phyloP scores from a whole-genome alignment of 2,888 invertebrate genomes.

The Pilophorus perplexus region DNA sequence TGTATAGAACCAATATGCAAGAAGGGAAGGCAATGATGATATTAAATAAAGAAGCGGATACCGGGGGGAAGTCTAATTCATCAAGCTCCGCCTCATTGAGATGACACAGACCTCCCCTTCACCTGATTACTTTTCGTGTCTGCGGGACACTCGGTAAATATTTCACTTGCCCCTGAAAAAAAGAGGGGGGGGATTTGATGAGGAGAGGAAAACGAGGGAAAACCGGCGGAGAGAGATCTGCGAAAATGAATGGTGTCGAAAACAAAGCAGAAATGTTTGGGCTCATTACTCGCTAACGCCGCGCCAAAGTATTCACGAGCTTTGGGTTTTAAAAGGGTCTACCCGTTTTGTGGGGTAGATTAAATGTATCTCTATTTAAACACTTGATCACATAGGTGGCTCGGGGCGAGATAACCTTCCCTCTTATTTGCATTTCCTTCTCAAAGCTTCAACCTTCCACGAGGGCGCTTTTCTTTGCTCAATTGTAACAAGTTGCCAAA shows the following conservation, averaged over 20 bases:
- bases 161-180: background rate
- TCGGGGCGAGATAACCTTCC: slow-evolving; percentile 14
- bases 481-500: slow-evolving; percentile 20
- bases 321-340: slow-evolving; percentile 1
- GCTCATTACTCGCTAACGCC: slow-evolving; percentile 3
- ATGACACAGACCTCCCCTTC: background rate
- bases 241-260: slow-evolving; percentile 12
- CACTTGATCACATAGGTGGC: slow-evolving; percentile 20
- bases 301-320: slow-evolving; percentile 11
- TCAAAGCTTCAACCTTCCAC: background rate
- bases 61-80: slow-evolving; percentile 2
- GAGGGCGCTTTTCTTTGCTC: slow-evolving; percentile 9
- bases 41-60: too few relatives aligned
- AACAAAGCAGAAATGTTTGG: slow-evolving; percentile 11
- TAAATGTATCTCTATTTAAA: slow-evolving; percentile 20
- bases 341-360: background rate
- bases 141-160: slow-evolving; percentile 10
- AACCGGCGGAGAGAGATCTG: background rate
- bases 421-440: slow-evolving; percentile 7
- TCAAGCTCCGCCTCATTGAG: background rate
- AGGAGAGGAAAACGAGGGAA: background rate
- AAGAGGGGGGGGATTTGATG: too few relatives aligned
- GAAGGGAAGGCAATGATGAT: too few relatives aligned
- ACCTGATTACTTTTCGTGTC: slow-evolving; percentile 3
- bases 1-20: too few relatives aligned